Percentiles rank a stretch among this genome's conserved stretches.
These are phyloP conservation scores for Agrilus planipennis DNA, from an alignment of 1,140 invertebrate genomes.

Conservation along the genomic window DNA sequence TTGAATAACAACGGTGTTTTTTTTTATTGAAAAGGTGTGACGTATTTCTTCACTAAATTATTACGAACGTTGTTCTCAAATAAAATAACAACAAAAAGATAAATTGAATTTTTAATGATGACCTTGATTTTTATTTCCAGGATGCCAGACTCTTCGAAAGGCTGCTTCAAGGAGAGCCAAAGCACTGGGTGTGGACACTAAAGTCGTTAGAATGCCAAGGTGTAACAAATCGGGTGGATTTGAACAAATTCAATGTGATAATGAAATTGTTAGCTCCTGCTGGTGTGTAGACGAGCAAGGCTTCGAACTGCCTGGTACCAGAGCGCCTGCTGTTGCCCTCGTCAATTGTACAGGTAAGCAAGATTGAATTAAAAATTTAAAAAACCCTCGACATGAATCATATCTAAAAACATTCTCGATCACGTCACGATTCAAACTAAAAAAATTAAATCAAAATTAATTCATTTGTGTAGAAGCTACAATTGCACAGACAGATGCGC, in stretches of 20 bases:
- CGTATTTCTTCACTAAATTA: background rate
- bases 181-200: conserved; percentile 39
- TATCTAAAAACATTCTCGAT: no score
- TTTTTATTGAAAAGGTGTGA: background rate
- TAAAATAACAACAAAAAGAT: background rate
- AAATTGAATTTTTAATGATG: no score
- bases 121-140: no score
- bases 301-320: conserved; percentile 63
- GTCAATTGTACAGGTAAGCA: conserved; percentile 57
- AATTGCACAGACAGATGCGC: no score
- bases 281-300: conserved; percentile 74
- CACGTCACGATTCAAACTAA: no score
- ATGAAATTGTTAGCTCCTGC: conserved; percentile 51
- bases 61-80: background rate
- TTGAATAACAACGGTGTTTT: background rate
- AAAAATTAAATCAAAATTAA: no score
- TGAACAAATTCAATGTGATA: conserved; percentile 62
- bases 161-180: conserved; percentile 50
- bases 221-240: conserved; percentile 62
- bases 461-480: no score
- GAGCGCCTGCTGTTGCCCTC: conserved; percentile 45
- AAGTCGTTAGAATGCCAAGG: conserved; percentile 48
- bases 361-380: background rate
- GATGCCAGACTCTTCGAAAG: conserved; percentile 53
- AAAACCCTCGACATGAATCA: background rate